Evolutionary conservation across 2,113 vertebrate genomes (phyloP).

Genomic region (Synchiropus splendidus): DNA sequence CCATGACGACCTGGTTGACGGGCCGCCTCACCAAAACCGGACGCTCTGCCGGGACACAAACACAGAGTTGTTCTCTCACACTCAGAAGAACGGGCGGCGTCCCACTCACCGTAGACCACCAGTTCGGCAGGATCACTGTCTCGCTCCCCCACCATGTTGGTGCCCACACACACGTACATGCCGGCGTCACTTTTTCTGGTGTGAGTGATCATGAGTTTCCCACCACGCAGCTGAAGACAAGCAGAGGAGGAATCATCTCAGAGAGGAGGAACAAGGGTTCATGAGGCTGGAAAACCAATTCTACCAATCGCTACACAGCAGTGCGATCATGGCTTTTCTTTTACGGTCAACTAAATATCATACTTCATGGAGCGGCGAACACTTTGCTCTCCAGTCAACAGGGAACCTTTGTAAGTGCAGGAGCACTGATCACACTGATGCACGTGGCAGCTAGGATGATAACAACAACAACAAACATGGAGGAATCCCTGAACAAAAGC

Average conservation of each 20-base stretch:
- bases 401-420: too few species aligned
- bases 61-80: neutral
- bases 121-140: slow-evolving; percentile 94
- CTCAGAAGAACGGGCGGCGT: neutral
- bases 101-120: slow-evolving; percentile 81
- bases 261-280: too few species aligned
- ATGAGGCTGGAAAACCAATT: too few species aligned
- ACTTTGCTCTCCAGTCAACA: too few species aligned
- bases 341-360: too few species aligned
- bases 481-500: too few species aligned
- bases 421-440: too few species aligned
- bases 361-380: too few species aligned
- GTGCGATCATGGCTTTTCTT: too few species aligned
- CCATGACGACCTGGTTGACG: slow-evolving; percentile 87
- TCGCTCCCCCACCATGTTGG: slow-evolving; percentile 95
- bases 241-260: slow-evolving; percentile 1
- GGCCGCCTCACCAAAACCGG: slow-evolving; percentile 90
- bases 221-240: slow-evolving; percentile 82
- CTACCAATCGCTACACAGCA: too few species aligned
- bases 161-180: slow-evolving; percentile 92
- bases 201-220: slow-evolving; percentile 92
- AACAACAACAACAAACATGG: too few species aligned
- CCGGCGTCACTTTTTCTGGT: slow-evolving; percentile 92
- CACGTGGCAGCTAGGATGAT: too few species aligned
- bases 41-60: slow-evolving; percentile 57